Base-by-base conservation (phyloP, 2,888 invertebrate genomes). In the Drosophila imparisetae region DNA sequence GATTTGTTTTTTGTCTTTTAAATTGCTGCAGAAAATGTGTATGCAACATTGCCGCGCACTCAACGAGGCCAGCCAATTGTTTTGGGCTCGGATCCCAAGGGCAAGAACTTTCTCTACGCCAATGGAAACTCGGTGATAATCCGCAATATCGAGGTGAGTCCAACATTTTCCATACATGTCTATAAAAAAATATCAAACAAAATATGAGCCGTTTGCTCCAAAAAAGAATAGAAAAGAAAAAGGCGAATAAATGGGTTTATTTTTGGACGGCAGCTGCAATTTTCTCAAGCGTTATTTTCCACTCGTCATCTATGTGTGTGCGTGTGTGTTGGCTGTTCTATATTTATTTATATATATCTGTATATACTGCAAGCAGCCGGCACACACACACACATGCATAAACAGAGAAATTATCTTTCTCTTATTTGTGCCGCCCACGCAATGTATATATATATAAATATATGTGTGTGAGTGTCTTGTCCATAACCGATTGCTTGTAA, bases 81-180 rank as follows among this genome's bases (percentile, higher is more conserved):
- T 63, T 94, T 99, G 88, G 98, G 98, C 68, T 96, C 97, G 48
- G 99, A 99, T 94, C 99, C 99, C 4, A 98, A 99, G 93, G 99
- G 99, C 59, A 97, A 97, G 91, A 98, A 97, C 92, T 98, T 99
- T 93, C 95, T 99, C 60, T 99, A 99, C 93, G 96, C 98, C 75
- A 98, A 99, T 94, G 98, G 99, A 80, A 98, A 98, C 93, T 98
- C 98, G 87, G 98, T 99, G 76, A 98, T 98, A 92, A 99, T 99
- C 91, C 95, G 99, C 82, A 97, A 99, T 93, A 97, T 99, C 89
- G 97, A 98, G 85, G 85, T 89, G 68, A 86, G 78, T 52, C 48
- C 27, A 21, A 62, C 52, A 55, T 71, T 36, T 50, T 15, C 45
- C 53, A 66, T 78, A 68, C 27, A 32, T 45, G 42, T 48, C 42